Evolutionary conservation across 2,113 vertebrate genomes (phyloP), one percentile per base, ranked within the genome.

Genomic region (Ovis aries): DNA sequence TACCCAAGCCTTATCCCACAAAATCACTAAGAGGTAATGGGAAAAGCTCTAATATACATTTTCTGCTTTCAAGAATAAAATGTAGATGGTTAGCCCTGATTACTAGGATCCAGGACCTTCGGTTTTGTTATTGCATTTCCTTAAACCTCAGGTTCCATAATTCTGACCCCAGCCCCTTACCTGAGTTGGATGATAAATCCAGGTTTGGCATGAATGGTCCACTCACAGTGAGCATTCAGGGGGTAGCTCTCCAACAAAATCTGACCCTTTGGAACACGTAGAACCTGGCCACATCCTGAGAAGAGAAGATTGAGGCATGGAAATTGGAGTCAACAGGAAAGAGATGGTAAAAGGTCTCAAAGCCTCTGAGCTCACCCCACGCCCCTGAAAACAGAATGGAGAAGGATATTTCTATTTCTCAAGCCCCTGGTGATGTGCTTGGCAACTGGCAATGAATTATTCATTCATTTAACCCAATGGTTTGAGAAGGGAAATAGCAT

Each of bases 171-270:
- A 17, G 97, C 94, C 17, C 25, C 97, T 95, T 98, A 99, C 99
- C 99, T 99, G 98, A 99, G 99, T 43, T 99, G 99, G 94, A 99
- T 99, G 89, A 99, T 99, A 97, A 99, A 99, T n/a, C 99, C 99
- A 52, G 98, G 98, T 88, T 99, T 99, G 98, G 99, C 99, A 12
- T 99, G 98, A 97, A 99, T 98, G 91, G 99, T 99, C 99, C 99
- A 99, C 97, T 99, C 99, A 3, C 99, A 99, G 77, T 99, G 99
- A 74, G 99, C 99, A 50, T 99, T 99, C 97, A 99, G 99, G 0
- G 99, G 99, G 97, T 99, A 99, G 98, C 99, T 99, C 97, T 99
- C 99, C 98, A 99, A 97, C 94, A 99, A 98, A 98, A 99, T 99
- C 93, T 99, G 99, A 91, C 99, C 99, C 95, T 99, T 99, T 2